Percentiles rank a stretch among this genome's conserved stretches.
These are phyloP conservation scores for Pogonocherus hispidulus DNA, from an alignment of 2,888 invertebrate species.

Conservation along the genomic window DNA sequence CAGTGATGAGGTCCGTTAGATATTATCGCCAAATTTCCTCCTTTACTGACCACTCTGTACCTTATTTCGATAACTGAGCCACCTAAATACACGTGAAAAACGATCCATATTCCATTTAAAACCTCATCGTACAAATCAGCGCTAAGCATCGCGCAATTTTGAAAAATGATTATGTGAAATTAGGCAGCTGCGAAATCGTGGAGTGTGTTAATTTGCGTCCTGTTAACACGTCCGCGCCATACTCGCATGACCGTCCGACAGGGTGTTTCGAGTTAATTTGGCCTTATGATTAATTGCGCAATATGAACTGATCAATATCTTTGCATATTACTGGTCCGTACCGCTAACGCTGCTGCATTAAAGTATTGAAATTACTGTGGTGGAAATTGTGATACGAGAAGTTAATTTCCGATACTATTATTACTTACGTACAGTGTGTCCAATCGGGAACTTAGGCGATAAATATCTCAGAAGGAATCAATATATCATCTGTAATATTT, in stretches of 20 bases:
- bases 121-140: neutral
- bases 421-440: too few relatives aligned
- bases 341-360: neutral
- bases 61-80: too few relatives aligned
- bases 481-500: too few relatives aligned
- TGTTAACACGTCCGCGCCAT: slow-evolving; percentile 15
- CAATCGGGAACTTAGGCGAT: too few relatives aligned
- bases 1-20: too few relatives aligned
- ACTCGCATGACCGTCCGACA: slow-evolving; percentile 2
- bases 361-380: neutral
- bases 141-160: neutral
- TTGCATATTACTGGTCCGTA: neutral
- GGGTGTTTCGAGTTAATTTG: slow-evolving; percentile 18
- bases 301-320: slow-evolving; percentile 22
- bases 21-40: too few relatives aligned
- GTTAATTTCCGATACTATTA: neutral
- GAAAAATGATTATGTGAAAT: slow-evolving; percentile 17
- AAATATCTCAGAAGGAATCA: too few relatives aligned
- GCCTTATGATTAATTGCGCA: slow-evolving; percentile 19
- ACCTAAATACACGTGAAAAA: too few relatives aligned
- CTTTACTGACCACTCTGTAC: too few relatives aligned
- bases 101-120: too few relatives aligned
- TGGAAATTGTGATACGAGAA: neutral
- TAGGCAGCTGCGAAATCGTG: slow-evolving; percentile 8
- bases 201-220: slow-evolving; percentile 20